Evolutionary conservation across 2,113 vertebrate genomes (phyloP).

Genomic region (Garra rufa): DNA sequence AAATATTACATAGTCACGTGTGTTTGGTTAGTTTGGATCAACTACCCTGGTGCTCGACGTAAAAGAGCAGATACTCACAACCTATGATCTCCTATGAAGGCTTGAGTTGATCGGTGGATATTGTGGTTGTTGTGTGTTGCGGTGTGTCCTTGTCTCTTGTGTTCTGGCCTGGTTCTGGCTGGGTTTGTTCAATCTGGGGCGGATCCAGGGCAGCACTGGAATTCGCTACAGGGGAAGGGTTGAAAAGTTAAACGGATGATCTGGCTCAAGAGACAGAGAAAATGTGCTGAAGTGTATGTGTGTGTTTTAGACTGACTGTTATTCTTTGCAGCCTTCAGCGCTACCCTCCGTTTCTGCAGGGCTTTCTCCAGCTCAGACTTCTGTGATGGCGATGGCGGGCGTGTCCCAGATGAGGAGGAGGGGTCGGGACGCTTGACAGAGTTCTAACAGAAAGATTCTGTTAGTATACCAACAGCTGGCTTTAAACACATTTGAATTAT

Average conservation of each 20-base stretch:
- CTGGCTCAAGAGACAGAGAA: background rate
- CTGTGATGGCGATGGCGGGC: conserved; percentile 40
- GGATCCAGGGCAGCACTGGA: conserved; percentile 50
- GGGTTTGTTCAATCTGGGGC: conserved; percentile 42
- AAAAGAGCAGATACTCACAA: conserved; percentile 53
- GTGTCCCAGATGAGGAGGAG: conserved; percentile 32
- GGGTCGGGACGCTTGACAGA: conserved; percentile 31
- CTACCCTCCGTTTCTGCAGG: conserved; percentile 48
- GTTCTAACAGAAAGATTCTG: conserved; percentile 26
- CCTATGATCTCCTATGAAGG: background rate
- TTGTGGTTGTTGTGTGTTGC: conserved; percentile 7
- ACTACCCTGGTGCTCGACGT: background rate
- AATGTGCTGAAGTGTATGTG: background rate
- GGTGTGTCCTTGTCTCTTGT: background rate
- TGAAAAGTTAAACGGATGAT: background rate
- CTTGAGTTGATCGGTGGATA: background rate
- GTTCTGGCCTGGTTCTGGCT: conserved; percentile 11
- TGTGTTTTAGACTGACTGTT: conserved; percentile 41
- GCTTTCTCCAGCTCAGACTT: conserved; percentile 51
- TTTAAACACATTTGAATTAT: background rate
- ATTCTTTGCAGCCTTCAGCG: conserved; percentile 11
- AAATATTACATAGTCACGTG: no score
- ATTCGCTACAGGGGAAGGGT: conserved; percentile 29
- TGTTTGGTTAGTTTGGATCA: background rate
- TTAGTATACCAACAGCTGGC: background rate